Percentiles rank a stretch among this genome's conserved stretches.
Evolutionary conservation across 2,113 vertebrate genomes (phyloP).

Genomic region (Labeo catla): DNA sequence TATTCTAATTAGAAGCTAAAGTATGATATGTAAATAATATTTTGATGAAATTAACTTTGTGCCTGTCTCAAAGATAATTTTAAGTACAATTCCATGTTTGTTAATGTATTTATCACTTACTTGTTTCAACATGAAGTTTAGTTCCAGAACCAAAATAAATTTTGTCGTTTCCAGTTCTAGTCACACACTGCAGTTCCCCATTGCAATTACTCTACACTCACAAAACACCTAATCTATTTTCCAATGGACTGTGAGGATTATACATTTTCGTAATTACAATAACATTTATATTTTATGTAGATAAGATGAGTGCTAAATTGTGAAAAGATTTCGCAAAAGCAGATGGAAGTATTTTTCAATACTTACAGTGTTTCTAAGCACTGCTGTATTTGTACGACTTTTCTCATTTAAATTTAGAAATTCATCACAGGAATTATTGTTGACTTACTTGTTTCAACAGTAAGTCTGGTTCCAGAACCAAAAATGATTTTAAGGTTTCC

Average conservation of each 20-base stretch:
- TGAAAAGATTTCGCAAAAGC: background rate
- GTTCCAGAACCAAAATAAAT: conserved; percentile 56
- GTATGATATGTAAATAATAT: background rate
- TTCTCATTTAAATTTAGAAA: background rate
- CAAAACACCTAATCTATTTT: background rate
- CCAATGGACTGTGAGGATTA: background rate
- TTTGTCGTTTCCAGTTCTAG: conserved; percentile 34
- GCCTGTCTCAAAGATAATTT: background rate
- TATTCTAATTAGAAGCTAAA: background rate
- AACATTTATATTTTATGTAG: background rate
- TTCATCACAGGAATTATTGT: background rate
- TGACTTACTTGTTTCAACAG: conserved; percentile 60
- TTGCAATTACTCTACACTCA: conserved; percentile 42
- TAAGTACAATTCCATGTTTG: background rate
- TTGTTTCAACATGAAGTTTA: conserved; percentile 53
- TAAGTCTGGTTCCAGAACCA: conserved; percentile 60
- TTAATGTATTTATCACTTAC: conserved; percentile 53
- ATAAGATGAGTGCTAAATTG: background rate
- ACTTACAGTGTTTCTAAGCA: background rate
- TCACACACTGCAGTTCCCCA: conserved; percentile 48
- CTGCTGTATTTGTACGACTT: no score
- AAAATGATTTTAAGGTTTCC: conserved; percentile 51
- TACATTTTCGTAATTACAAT: background rate
- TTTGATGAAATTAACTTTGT: background rate
- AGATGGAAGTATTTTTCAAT: background rate